Percentiles rank a stretch among this genome's conserved stretches.
phyloP scores from a whole-genome alignment of 2,888 invertebrate species.

The Apodemia duryi region DNA sequence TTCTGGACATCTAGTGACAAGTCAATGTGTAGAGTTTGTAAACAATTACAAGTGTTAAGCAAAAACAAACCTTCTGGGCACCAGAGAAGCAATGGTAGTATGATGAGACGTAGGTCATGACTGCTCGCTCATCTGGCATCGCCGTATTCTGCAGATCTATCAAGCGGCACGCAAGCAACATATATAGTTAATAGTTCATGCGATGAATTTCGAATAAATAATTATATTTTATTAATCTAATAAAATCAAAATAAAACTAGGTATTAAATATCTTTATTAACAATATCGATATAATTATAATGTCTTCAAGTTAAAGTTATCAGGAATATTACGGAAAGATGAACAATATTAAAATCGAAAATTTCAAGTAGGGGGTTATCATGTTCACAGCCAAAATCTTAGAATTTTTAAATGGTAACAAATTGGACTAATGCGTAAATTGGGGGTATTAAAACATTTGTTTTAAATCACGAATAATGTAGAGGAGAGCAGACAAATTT shows the following conservation, averaged over 20 bases:
- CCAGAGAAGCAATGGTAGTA: slow-evolving; percentile 99
- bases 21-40: neutral
- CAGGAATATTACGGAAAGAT: too few relatives aligned
- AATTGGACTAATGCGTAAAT: neutral
- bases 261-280: neutral
- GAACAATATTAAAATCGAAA: too few relatives aligned
- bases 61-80: slow-evolving; percentile 95
- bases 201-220: slow-evolving; percentile 37
- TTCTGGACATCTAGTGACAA: neutral
- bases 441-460: neutral
- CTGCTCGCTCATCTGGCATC: slow-evolving; percentile 99
- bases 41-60: slow-evolving; percentile 16
- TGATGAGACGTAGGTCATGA: slow-evolving; percentile 99
- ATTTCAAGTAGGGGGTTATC: neutral
- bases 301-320: too few relatives aligned
- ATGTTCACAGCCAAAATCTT: neutral
- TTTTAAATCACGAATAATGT: slow-evolving; percentile 16
- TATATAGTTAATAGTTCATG: slow-evolving; percentile 63
- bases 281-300: neutral
- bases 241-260: neutral
- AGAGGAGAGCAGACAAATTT: slow-evolving; percentile 23
- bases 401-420: neutral
- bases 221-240: slow-evolving; percentile 44
- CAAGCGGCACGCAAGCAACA: slow-evolving; percentile 74
- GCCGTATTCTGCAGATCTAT: slow-evolving; percentile 98